Conservation (phyloP, 2,797 vertebrate species). For the Cossypha caffra region DNA sequence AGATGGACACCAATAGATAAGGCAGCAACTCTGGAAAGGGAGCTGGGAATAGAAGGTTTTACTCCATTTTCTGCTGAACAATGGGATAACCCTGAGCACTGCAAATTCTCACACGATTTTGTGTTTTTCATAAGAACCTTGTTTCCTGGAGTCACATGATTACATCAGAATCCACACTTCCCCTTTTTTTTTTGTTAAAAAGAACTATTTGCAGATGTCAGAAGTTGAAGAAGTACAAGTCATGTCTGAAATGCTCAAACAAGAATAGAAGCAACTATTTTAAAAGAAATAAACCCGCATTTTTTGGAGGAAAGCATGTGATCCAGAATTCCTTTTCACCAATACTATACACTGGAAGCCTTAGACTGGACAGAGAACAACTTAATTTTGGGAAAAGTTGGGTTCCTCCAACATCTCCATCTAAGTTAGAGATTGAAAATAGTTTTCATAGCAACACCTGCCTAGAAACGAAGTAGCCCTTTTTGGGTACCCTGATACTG, state of each 20-base stretch:
- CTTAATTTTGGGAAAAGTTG: background rate
- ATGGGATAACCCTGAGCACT: background rate
- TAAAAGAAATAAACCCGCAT: background rate
- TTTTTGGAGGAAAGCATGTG: background rate
- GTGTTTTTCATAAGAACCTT: background rate
- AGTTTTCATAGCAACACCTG: background rate
- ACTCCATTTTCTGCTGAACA: background rate
- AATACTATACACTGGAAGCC: background rate
- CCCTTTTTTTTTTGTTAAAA: background rate
- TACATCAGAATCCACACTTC: conserved; percentile 32
- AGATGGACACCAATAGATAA: background rate
- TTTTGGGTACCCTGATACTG: background rate
- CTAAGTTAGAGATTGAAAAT: background rate
- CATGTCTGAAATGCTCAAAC: background rate
- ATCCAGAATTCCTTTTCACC: background rate
- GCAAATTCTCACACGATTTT: background rate
- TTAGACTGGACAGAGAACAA: background rate
- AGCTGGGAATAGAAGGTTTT: background rate
- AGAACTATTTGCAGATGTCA: background rate
- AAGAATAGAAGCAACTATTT: background rate
- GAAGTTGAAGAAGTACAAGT: background rate
- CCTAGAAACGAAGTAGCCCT: background rate
- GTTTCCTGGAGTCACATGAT: conserved; percentile 9
- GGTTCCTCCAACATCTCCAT: background rate
- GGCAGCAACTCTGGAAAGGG: background rate